These are phyloP conservation scores for Elephantulus edwardii DNA, from an alignment of 2,113 vertebrate species.

Conservation along the genomic window DNA sequence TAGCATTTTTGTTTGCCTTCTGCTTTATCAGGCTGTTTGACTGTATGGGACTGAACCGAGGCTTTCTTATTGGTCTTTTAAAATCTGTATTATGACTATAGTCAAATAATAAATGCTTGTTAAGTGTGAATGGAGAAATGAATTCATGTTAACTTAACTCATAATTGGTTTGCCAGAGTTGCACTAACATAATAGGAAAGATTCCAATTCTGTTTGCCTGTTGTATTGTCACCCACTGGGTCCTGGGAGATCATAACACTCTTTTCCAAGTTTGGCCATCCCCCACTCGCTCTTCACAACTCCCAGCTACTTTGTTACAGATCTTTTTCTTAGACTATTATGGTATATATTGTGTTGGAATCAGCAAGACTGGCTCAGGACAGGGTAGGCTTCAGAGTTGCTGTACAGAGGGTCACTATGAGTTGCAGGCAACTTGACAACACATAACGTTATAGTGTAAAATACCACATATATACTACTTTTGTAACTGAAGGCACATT, in stretches of 20 bases:
- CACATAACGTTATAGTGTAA: not conserved
- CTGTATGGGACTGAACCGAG: not conserved
- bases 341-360: too few relatives aligned
- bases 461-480: not conserved
- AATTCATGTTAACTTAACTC: not conserved
- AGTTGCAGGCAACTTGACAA: too few relatives aligned
- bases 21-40: not conserved
- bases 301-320: slow-evolving; percentile 5
- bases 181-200: not conserved
- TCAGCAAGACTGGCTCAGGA: too few relatives aligned
- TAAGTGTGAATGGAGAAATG: not conserved
- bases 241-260: slow-evolving; percentile 6
- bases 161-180: not conserved
- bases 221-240: not conserved
- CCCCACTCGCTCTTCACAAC: not conserved
- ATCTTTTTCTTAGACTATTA: too few relatives aligned
- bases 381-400: too few relatives aligned
- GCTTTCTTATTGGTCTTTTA: slow-evolving; percentile 6
- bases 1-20: not conserved
- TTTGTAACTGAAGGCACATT: not conserved
- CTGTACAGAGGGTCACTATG: too few relatives aligned
- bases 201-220: not conserved
- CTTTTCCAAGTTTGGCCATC: not conserved
- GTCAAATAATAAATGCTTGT: not conserved
- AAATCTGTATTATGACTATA: not conserved